These are phyloP conservation scores for Pachypanchax playfairii DNA, from an alignment of 2,113 vertebrate species.

Conservation along the genomic window DNA sequence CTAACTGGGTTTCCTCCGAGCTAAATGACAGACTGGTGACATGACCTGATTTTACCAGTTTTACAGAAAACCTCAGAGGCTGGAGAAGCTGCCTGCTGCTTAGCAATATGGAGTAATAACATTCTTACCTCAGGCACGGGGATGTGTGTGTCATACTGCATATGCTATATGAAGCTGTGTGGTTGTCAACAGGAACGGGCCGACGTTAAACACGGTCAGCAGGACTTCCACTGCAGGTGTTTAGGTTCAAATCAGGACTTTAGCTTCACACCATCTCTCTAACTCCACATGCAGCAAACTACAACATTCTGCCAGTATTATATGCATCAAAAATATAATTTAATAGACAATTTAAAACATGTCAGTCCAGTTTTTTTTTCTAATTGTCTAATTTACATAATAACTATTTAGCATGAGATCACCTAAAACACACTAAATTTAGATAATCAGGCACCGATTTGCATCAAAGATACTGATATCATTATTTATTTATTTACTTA, in stretches of 20 bases:
- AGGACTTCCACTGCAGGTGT: conserved; percentile 2
- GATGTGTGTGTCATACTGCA: conserved; percentile 40
- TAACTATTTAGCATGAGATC: no score
- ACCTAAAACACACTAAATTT: no score
- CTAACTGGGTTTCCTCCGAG: conserved; percentile 35
- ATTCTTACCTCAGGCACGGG: conserved; percentile 32
- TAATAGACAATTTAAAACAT: no score
- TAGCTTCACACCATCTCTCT: conserved; percentile 3
- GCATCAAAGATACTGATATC: no score
- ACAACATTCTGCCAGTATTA: no score
- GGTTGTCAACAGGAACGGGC: conserved; percentile 23
- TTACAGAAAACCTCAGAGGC: conserved; percentile 20
- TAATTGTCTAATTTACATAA: no score
- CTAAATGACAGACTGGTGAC: conserved; percentile 29
- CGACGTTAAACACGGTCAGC: conserved; percentile 4
- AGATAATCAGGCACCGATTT: no score
- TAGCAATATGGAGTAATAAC: conserved; percentile 41
- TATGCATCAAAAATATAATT: no score
- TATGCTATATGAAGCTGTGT: conserved; percentile 22
- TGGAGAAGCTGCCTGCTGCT: conserved; percentile 31
- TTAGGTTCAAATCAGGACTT: conserved; percentile 16
- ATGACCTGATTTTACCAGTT: conserved; percentile 57
- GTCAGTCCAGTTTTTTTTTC: no score
- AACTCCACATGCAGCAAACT: background rate
- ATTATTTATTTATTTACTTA: no score